These are phyloP conservation scores for Laticauda colubrina DNA, from an alignment of 2,113 vertebrate species.

Conservation along the genomic window DNA sequence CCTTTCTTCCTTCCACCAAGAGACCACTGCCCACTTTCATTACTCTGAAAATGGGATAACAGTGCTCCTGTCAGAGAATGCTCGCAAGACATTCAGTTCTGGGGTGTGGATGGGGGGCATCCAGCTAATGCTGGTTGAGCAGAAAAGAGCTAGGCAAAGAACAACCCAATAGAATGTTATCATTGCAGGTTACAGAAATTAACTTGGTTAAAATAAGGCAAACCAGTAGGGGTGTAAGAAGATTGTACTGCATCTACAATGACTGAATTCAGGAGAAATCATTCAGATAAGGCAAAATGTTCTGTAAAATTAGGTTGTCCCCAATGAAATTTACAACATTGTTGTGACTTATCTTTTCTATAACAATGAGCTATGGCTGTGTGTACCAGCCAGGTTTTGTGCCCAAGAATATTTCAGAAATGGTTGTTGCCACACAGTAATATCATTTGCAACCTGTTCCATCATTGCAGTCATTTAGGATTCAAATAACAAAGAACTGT, in stretches of 20 bases:
- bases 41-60: constrained; percentile 25
- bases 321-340: not conserved
- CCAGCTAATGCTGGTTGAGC: constrained; percentile 19
- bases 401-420: not conserved
- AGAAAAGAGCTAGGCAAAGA: not conserved
- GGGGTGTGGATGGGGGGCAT: not conserved
- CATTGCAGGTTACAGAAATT: not conserved
- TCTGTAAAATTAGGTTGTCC: not conserved
- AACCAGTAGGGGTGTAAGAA: not conserved
- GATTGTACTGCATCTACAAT: not conserved
- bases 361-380: not conserved
- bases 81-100: constrained; percentile 1
- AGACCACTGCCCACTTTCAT: not conserved
- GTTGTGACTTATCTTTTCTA: not conserved
- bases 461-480: not conserved
- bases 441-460: not conserved
- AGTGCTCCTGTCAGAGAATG: constrained; percentile 6
- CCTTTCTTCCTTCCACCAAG: constrained; percentile 30
- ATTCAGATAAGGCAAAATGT: not conserved
- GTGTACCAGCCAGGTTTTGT: not conserved
- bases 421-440: not conserved
- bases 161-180: not conserved
- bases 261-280: not conserved
- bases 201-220: not conserved
- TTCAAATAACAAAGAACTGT: not conserved